Evolutionary conservation across 2,797 vertebrate genomes (phyloP), one percentile per base, ranked within the genome.

Genomic region (Remorina albescens): DNA sequence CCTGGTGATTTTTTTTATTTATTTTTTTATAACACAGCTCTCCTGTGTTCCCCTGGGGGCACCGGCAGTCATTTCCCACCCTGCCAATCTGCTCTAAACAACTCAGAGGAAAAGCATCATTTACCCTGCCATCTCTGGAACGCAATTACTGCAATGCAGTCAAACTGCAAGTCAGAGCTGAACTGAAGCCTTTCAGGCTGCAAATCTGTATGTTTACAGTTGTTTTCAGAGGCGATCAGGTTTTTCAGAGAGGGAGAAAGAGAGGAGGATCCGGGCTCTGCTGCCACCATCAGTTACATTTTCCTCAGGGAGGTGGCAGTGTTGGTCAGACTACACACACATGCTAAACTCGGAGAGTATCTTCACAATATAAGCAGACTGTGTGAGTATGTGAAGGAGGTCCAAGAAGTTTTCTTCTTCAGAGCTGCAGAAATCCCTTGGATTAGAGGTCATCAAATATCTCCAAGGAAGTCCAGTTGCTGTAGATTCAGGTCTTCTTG

Each of bases 81-180:
- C 67, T 5, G 67, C 72, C 37, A 41, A 66, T 82, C 68, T 71
- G 87, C 77, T 90, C 90, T 81, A 89, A 91, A 90, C 88, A 87
- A 78, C 84, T 81, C 72, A 80, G 78, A 93, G 94, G 94, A 94
- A 94, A 90, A 88, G 90, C 89, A 84, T 89, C 77, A 93, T 94
- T 94, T 94, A 83, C 77, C 64, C 85, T 58, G 76, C 68, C 84
- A 85, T 89, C 80, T 85, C 74, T 75, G 79, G 83, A 71, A 82
- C 58, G 84, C 84, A 90, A 85, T 91, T 88, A 89, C 78, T 61
- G 78, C 71, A 71, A 68, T 46, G 6, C 51, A 36, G 64, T 49
- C 32, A 61, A 71, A 77, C 70, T 47, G 36, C 15, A 28, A 60
- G 71, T 11, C 6, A 46, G 28, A 49, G 49, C 26, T 6, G 15